Base-by-base conservation (phyloP, 2,888 invertebrate genomes). In the Seira musarum region DNA sequence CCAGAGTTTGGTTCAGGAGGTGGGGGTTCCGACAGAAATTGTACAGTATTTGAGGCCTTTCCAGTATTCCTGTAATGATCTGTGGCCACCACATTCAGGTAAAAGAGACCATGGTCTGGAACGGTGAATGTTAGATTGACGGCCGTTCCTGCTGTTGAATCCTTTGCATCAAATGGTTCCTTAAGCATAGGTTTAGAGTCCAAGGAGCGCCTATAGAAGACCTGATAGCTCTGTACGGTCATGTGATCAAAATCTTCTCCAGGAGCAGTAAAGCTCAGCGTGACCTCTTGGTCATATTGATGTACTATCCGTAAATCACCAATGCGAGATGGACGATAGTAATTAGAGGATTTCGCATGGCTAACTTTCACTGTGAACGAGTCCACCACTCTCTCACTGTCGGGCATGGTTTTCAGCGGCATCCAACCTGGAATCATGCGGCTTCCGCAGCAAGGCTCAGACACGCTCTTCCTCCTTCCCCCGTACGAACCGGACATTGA, bases 221-320 rank as follows among this genome's bases (percentile, higher is more conserved):
- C 66, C 61, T 82, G 77, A 35, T 85, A 87, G 40, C 72, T 82
- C 10, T 79, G 80, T 24, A 82, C 84, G 19, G 76, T 83, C 8
- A 88, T 88, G 60, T 85, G 83, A 81, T 89, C 89, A 67, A 85
- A 87, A 78, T 89, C 88, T 57, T 88, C 88, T 65, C 89, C 92
- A 0, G 92, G 92, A 1, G 92, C 90, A 0, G 92, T 92, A 92
- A 92, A 92, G 0, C 89, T 89, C 8, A 93, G 88, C 15, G 90
- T 89, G 1, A 91, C 89, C 78, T 90, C 90, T 49, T 90, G 90
- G 85, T 90, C 90, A 30, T 90, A 89, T 0, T 89, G 87, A 0
- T 90, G 88, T 22, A 90, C 89, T 0, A 90, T 90, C 65, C 88
- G 88, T 15, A 93, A 88, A 88, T 93, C 92, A 0, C 91, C 91